Evolutionary conservation across 2,888 invertebrate genomes (phyloP).

Genomic region (Cheilosia pagana): DNA sequence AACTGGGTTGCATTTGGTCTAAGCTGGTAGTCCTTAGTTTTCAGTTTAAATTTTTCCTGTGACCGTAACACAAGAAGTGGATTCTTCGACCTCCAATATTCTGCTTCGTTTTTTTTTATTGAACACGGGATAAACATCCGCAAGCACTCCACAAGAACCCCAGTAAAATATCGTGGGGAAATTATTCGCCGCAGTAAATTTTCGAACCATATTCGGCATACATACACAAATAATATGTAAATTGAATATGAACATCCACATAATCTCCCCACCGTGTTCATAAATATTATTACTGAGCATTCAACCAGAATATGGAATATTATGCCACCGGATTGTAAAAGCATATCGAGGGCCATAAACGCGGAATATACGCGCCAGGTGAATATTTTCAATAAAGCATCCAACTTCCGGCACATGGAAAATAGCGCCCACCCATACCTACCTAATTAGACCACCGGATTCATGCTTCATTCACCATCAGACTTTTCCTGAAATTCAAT

Average conservation of each 20-base stretch:
- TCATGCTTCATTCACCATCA: neutral
- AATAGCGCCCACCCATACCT: neutral
- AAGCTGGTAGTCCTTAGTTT: no score
- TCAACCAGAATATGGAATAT: neutral
- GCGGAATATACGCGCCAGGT: neutral
- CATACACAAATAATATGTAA: neutral
- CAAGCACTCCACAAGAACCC: neutral
- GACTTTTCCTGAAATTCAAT: constrained; percentile 21
- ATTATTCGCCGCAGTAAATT: neutral
- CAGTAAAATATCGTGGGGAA: neutral
- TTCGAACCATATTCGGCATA: neutral
- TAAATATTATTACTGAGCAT: neutral
- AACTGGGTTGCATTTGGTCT: no score
- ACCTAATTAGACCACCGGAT: constrained; percentile 8
- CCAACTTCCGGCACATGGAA: neutral
- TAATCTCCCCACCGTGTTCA: neutral
- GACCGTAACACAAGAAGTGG: no score
- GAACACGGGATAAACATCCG: no score
- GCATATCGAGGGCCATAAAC: neutral
- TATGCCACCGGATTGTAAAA: neutral
- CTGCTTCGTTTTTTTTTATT: no score
- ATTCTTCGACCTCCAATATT: no score
- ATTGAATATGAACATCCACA: neutral
- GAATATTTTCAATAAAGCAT: constrained; percentile 5
- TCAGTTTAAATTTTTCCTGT: no score